These are phyloP conservation scores for Corvus moneduloides DNA, from an alignment of 2,113 vertebrate genomes.

Conservation along the genomic window DNA sequence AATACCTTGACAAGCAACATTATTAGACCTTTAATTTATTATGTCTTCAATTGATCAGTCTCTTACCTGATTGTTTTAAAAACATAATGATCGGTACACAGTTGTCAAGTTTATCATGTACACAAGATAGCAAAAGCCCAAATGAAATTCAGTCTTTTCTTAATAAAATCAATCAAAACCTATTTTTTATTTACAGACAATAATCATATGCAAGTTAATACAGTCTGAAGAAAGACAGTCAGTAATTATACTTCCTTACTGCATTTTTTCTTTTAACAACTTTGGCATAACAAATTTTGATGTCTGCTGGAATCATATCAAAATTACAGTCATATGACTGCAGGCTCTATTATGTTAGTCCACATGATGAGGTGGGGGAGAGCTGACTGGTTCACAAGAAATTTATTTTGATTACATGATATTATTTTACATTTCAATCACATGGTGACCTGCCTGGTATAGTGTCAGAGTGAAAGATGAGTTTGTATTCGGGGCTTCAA, in stretches of 20 bases:
- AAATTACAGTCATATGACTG: not conserved
- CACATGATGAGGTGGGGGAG: not conserved
- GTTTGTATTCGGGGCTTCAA: not conserved
- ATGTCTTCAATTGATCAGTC: slow-evolving; percentile 24
- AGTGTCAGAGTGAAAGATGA: not conserved
- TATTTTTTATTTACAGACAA: slow-evolving; percentile 41
- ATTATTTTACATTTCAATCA: slow-evolving; percentile 31
- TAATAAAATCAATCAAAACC: slow-evolving; percentile 30
- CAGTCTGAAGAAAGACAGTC: not conserved
- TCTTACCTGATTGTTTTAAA: slow-evolving; percentile 1
- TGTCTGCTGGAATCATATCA: slow-evolving; percentile 4
- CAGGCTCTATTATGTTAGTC: not conserved
- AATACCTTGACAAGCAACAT: slow-evolving; percentile 52
- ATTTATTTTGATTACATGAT: not conserved
- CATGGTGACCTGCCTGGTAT: not conserved
- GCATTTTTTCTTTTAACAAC: slow-evolving; percentile 13
- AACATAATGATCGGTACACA: not conserved
- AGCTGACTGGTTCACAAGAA: not conserved
- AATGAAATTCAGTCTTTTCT: slow-evolving; percentile 22
- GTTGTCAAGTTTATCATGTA: slow-evolving; percentile 35
- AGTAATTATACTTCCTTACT: slow-evolving; percentile 4
- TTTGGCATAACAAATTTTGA: slow-evolving; percentile 14
- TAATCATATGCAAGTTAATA: not conserved
- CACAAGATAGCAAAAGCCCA: not conserved
- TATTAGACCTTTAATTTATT: slow-evolving; percentile 46